These are phyloP conservation scores for Ara ararauna DNA, from an alignment of 2,797 vertebrate species.

Conservation along the genomic window DNA sequence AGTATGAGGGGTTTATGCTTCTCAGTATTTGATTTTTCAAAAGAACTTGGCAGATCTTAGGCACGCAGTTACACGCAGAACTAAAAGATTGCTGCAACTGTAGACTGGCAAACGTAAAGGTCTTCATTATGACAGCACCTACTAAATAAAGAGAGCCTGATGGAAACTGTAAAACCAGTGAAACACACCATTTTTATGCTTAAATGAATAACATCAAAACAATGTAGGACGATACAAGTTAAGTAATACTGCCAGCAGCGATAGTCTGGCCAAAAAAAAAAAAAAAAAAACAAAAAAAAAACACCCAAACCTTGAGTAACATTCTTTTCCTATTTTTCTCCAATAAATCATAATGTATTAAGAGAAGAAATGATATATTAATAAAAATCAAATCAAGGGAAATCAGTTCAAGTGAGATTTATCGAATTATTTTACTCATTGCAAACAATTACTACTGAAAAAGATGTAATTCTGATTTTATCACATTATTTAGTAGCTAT, in stretches of 20 bases:
- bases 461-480: neutral
- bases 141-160: neutral
- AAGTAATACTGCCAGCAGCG: neutral
- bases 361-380: neutral
- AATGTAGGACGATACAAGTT: neutral
- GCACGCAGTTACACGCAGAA: neutral
- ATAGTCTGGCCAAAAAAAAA: neutral
- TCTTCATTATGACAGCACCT: neutral
- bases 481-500: neutral
- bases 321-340: neutral
- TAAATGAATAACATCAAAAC: neutral
- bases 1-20: neutral
- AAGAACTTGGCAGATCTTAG: neutral
- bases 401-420: neutral
- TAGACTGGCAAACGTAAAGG: neutral
- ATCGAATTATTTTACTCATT: neutral
- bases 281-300: neutral
- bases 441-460: neutral
- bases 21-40: neutral
- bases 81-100: neutral
- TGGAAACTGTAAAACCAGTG: neutral
- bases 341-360: neutral
- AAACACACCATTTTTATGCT: neutral
- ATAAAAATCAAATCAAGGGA: neutral
- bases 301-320: neutral